phyloP scores from a whole-genome alignment of 2,888 invertebrate species.

The Eueremaeus valkanovi region DNA sequence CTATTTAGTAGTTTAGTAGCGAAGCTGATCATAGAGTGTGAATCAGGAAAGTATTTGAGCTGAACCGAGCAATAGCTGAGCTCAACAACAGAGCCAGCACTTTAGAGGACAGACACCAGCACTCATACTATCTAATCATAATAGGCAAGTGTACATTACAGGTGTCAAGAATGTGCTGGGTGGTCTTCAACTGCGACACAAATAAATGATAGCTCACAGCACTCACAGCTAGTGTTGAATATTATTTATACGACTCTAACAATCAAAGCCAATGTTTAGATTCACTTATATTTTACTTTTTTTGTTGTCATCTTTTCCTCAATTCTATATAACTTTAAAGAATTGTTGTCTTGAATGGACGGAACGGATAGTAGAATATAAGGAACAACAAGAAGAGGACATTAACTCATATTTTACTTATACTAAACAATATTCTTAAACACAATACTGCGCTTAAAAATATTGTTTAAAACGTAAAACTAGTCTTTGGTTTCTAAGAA shows the following conservation, averaged over 20 bases:
- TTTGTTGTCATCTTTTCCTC: neutral
- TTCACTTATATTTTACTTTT: neutral
- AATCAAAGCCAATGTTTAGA: neutral
- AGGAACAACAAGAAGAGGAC: neutral
- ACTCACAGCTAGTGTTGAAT: neutral
- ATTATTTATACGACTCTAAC: neutral
- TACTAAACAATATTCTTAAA: no score
- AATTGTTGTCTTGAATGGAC: no score
- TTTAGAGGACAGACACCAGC: neutral
- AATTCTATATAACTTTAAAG: no score
- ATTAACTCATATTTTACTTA: no score
- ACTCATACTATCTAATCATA: slow-evolving; percentile 19
- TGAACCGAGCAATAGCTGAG: neutral
- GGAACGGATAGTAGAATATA: no score
- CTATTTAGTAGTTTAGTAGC: slow-evolving; percentile 2
- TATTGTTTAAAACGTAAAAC: neutral
- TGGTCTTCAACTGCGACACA: slow-evolving; percentile 7
- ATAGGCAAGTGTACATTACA: slow-evolving; percentile 32
- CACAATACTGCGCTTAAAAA: no score
- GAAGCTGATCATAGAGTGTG: slow-evolving; percentile 5
- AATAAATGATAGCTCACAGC: slow-evolving; percentile 24
- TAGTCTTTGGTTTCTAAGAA: slow-evolving; percentile 20
- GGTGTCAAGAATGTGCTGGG: slow-evolving; percentile 20
- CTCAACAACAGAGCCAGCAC: no score
- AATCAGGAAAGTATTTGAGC: neutral